Base-by-base conservation (phyloP, 2,113 vertebrate genomes). In the Chaetura pelagica region DNA sequence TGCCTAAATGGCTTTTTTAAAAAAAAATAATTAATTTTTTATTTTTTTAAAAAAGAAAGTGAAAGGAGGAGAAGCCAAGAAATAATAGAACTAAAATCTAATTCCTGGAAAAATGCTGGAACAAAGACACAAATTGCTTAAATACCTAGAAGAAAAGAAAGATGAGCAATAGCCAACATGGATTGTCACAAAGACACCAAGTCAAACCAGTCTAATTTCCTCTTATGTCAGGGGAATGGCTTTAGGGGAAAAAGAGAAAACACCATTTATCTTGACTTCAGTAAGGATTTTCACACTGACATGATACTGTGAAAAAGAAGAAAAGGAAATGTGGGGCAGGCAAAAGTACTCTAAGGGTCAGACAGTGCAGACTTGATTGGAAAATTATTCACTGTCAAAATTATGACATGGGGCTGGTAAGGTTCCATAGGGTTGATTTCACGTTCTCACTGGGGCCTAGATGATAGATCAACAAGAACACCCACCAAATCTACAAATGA, bases 201-300 rank as follows among this genome's bases (percentile, higher is more conserved):
- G 51, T 86, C 63, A 83, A 93, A 83, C 26, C 46, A 73, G 17
- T 40, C 35, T 78, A 83, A 85, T 23, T 85, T 93, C 34, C 72
- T 69, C 62, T 42, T 86, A 1, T 46, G 75, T 38, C 32, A 87
- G 24, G 35, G 54, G 34, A 93, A 90, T 83, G 86, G 63, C 67
- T 83, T 80, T 79, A 83, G 68, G 58, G 57, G 16, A 10, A 94
- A 94, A 93, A 63, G 16, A 85, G 40, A 88, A 83, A 96, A 71
- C 62, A 38, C 64, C 51, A 66, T 42, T 14, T 40, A 57, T 84
- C 52, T 87, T 84, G 52, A 76, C 66, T 94, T 90, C 62, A 64
- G 71, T 66, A 73, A 80, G n/a, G 26, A 27, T 97, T 94, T 90
- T 90, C 75, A 77, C 75, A 73, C 15, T 85, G 79, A 86, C 34